Percentiles rank a stretch among this genome's conserved stretches.
Conservation (phyloP, 1,140 invertebrate genomes). For the Psix sp. region DNA sequence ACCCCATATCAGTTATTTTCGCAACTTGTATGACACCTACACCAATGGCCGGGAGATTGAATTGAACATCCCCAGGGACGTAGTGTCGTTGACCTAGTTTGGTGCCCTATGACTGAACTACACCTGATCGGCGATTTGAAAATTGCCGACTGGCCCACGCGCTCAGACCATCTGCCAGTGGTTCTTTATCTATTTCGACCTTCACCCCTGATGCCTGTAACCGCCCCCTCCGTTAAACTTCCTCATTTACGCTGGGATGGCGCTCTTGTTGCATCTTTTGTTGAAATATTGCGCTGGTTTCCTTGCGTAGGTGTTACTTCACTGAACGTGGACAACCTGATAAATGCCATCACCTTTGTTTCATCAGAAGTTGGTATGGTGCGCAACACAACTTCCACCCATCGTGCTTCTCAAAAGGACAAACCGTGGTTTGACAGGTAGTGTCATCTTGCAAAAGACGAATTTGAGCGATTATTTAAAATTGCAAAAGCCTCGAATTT, state of each 20-base stretch:
- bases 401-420: no score
- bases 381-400: no score
- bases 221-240: background rate
- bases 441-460: background rate
- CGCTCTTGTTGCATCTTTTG: background rate
- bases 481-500: background rate
- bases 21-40: background rate
- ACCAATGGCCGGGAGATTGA: background rate
- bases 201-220: background rate
- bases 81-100: constrained; percentile 8
- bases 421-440: background rate
- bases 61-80: background rate
- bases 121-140: background rate
- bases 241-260: background rate
- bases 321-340: background rate
- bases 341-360: no score
- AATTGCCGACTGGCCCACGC: background rate
- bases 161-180: constrained; percentile 1
- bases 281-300: background rate
- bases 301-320: background rate
- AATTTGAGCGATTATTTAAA: background rate
- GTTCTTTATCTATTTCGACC: background rate
- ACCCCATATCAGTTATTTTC: background rate
- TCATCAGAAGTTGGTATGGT: no score
- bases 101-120: background rate